phyloP scores from a whole-genome alignment of 2,888 invertebrate genomes.

The Nycteola revayana region DNA sequence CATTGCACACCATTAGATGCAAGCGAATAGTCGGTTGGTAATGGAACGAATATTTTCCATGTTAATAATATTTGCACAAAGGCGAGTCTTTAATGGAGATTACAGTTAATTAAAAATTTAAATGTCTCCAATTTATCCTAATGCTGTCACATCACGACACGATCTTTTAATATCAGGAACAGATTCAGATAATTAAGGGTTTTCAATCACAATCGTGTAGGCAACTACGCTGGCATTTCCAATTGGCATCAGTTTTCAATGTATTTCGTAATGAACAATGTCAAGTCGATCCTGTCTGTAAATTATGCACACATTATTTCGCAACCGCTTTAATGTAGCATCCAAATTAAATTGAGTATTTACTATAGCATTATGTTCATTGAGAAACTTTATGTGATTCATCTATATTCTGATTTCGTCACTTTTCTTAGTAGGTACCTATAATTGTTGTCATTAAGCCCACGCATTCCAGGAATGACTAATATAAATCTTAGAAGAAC shows the following conservation, averaged over 20 bases:
- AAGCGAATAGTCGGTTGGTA: conserved; percentile 13
- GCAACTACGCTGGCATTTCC: conserved; percentile 49
- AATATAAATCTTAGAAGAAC: conserved; percentile 38
- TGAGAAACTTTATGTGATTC: conserved; percentile 55
- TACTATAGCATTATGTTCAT: conserved; percentile 41
- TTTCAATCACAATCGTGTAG: too few species aligned
- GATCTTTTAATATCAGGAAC: too few species aligned
- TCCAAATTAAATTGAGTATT: conserved; percentile 25
- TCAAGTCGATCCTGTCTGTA: conserved; percentile 29
- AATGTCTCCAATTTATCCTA: too few species aligned
- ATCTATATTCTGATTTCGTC: conserved; percentile 49
- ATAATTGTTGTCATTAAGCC: conserved; percentile 53
- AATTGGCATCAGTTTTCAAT: conserved; percentile 52
- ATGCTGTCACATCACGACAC: too few species aligned
- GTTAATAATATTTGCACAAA: too few species aligned
- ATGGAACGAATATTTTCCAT: conserved; percentile 19
- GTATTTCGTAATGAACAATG: conserved; percentile 44
- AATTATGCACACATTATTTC: conserved; percentile 35
- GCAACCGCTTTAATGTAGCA: conserved; percentile 27
- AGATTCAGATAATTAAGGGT: too few species aligned
- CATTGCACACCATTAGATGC: conserved; percentile 25
- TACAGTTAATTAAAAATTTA: too few species aligned
- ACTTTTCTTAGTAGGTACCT: conserved; percentile 44
- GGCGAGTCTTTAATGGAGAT: too few species aligned
- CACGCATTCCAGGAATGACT: conserved; percentile 49